Base-by-base conservation (phyloP, 1,140 invertebrate species). In the Drosophila tropicalis region DNA sequence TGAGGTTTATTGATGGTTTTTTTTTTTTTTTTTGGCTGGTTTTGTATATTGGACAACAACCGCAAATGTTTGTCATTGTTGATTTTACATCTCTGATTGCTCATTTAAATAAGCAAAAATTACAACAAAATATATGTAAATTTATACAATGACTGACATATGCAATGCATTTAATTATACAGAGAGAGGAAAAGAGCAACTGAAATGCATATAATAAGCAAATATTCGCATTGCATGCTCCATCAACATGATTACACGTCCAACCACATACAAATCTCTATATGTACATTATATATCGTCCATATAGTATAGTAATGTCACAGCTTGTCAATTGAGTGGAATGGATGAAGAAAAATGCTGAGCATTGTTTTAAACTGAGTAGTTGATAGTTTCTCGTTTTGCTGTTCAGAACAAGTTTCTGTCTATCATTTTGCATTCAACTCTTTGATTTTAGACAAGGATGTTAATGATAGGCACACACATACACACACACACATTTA, bases 101-200 rank as follows among this genome's bases (percentile, higher is more conserved):
- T 39, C 34, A 76, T 62, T 69, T 60, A 63, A 39, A 62, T 17
- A 51, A 29, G 10, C 58, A 72, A 41, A 40, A 19, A 51, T 47
- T 36, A 41, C 62, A 62, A 55, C 56, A 47, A 22, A n/a, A 7
- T 39, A 65, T 39, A 61, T 41, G n/a, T 17, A 47, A 19, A 60
- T 25, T 36, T 17, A 75, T 62, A 62, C 19, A 72, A 60, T 62
- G 40, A n/a, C 63, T 62, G 40, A 9, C 62, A 70, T 55, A 58
- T 40, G 55, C 64, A 72, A 62, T 68, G 79, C 74, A 70, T 74
- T 78, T 74, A 81, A 81, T 81, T 82, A 73, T 62, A 41, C 36
- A 36, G 41, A 29, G 36, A 54, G 29, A 67, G 5, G 15, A 39
- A 29, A 56, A 36, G 41, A 19, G 44, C 44, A 51, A 51, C 44